Evolutionary conservation across 2,888 invertebrate genomes (phyloP), one percentile per base, ranked within the genome.

Genomic region (Gryllus longicercus): DNA sequence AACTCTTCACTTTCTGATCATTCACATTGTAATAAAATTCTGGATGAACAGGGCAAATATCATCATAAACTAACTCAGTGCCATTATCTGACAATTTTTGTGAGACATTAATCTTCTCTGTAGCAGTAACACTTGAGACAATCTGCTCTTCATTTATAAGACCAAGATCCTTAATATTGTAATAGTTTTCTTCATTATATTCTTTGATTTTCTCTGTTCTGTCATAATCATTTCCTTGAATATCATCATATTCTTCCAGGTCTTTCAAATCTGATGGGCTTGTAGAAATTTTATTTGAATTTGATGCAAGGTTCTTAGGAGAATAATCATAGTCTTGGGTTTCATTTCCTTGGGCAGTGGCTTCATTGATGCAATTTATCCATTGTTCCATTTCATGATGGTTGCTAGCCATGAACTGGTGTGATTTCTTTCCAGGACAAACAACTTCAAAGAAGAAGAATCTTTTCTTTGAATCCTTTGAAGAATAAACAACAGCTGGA

Each of bases 381-480:
- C 85, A 85, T 25, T 83, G 83, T 1, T 83, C 81, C 85, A 85
- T 84, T 50, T 85, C 85, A 11, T 83, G 83, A 63, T 83, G 81
- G 51, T 83, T 84, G 38, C 83, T 81, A 38, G 85, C 84, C 14
- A 83, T 82, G 76, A 85, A 85, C 85, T 85, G 82, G 10, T 38
- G 8, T 23, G 85, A 84, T 82, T 85, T 86, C 78, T 84, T 85
- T 74, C 85, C 85, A 10, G 85, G 85, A 49, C 84, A 84, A 2
- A 85, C 83, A n/a, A 86, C 81, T 82, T 86, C 86, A 81, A 86
- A 85, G 50, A 83, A 82, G 78, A 82, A 82, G 76, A 84, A 83
- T 78, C 84, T 85, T 81, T 83, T 84, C 78, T 83, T 84, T 8
- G 78, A 75, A 77, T 83, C 81, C 25, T 81, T 83, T 8, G 78